Percentiles rank a stretch among this genome's conserved stretches.
These are phyloP conservation scores for Omphaloscelis lunosa DNA, from an alignment of 2,888 invertebrate species.

Conservation along the genomic window DNA sequence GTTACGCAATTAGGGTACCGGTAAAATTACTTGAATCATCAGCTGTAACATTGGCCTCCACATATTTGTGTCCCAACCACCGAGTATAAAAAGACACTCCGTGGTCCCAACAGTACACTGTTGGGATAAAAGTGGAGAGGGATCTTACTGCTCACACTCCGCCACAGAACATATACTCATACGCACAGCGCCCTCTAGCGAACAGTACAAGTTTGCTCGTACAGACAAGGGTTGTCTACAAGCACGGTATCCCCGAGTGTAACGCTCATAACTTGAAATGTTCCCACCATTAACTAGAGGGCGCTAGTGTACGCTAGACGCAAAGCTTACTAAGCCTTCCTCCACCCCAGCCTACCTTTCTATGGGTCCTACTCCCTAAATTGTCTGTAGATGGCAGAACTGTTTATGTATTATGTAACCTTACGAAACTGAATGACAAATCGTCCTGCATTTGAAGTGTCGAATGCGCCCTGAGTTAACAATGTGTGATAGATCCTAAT, in stretches of 20 bases:
- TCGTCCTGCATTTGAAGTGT: no score
- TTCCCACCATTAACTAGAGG: constrained; percentile 21
- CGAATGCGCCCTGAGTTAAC: no score
- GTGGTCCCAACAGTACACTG: no score
- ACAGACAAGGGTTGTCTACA: not conserved
- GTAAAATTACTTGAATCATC: not conserved
- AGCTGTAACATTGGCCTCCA: not conserved
- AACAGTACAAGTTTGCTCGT: not conserved
- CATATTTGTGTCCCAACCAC: no score
- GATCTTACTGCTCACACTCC: not conserved
- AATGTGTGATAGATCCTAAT: no score
- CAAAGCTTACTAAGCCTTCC: not conserved
- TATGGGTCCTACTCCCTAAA: not conserved
- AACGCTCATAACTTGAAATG: not conserved
- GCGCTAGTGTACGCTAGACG: not conserved
- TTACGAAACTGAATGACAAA: no score
- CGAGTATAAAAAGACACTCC: no score
- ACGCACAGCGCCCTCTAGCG: constrained; percentile 35
- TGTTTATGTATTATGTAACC: no score
- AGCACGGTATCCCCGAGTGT: no score
- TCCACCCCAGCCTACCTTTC: not conserved
- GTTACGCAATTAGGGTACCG: no score
- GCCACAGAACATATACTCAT: not conserved
- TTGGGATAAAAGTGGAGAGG: not conserved
- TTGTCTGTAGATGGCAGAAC: constrained; percentile 28